Base-by-base conservation (phyloP, 1,140 invertebrate genomes). In the Mizuhopecten yessoensis region DNA sequence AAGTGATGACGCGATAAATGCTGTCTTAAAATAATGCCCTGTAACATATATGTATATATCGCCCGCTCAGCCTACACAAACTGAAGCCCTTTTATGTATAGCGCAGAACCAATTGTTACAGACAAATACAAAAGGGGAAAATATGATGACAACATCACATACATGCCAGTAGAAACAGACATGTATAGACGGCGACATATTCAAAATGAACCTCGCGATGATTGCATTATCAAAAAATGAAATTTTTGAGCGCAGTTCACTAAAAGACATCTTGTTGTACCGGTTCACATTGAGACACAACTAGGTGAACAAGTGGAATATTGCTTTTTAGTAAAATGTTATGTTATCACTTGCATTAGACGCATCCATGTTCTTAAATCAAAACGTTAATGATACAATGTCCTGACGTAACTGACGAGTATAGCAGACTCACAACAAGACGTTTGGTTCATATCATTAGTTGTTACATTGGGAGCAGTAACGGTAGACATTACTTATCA, bases 21-120 rank as follows among this genome's bases (percentile, higher is more conserved):
- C n/a, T 75, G 57, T 75, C 57, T 75, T 75, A 29, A 75, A 75
- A 75, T 75, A 75, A 75, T 75, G 23, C 57, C 3, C 3, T 23
- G 57, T 29, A 75, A 75, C 29, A 75, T 3, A 75, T 5, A 75
- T 75, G 23, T 75, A 29, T 75, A 75, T 75, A 75, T 75, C n/a
- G 3, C 23, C 17, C 15, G 20, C 57, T 75, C 23, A 29, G 57
- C 29, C n/a, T 2, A n/a, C 57, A n/a, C 23, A 75, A 75, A 75
- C 20, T 29, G 23, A 29, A 75, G 5, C 57, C 57, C 23, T n/a
- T 75, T 0, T 75, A 75, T 17, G 1, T 75, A 75, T n/a, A 75
- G 29, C n/a, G 20, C 57, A 75, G 57, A 75, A n/a, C 57, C 57
- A 75, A 75, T 75, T 75, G 57, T 75, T 75, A 29, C 57, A 75